These are phyloP conservation scores for Ariolimax columbianus DNA, from an alignment of 2,888 invertebrate species.

Conservation along the genomic window DNA sequence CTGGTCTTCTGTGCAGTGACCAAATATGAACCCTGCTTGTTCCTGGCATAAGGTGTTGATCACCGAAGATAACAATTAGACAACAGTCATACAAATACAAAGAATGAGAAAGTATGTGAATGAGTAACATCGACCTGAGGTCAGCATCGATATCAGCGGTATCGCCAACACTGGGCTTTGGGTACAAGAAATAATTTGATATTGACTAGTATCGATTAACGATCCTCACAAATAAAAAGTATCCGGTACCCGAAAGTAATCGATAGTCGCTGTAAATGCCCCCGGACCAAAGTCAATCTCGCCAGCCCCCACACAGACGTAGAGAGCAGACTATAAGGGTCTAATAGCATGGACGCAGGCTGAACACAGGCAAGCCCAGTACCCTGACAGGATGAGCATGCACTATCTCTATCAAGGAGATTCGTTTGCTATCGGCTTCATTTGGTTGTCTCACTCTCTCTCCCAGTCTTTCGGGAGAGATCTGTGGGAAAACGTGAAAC, in stretches of 20 bases:
- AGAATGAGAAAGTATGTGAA: background rate
- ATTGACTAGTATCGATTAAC: conserved; percentile 26
- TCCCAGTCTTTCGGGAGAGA: background rate
- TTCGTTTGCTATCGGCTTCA: background rate
- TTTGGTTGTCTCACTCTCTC: background rate
- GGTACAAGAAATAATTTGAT: background rate
- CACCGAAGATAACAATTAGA: background rate
- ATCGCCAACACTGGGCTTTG: background rate
- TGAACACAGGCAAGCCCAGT: background rate
- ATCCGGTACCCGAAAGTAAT: conserved; percentile 1
- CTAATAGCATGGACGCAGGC: background rate
- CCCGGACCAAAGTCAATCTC: background rate
- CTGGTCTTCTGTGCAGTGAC: too few relatives aligned
- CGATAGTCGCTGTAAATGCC: background rate
- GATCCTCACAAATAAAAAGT: background rate
- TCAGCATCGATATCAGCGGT: background rate
- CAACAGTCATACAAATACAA: background rate
- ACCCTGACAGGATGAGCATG: background rate
- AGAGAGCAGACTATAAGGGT: too few relatives aligned
- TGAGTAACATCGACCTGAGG: background rate
- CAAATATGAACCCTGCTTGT: too few relatives aligned
- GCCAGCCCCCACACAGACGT: background rate
- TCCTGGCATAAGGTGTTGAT: too few relatives aligned
- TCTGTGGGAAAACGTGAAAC: background rate
- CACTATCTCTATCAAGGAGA: background rate